phyloP scores from a whole-genome alignment of 2,797 vertebrate species.

The Danio jaintianensis region DNA sequence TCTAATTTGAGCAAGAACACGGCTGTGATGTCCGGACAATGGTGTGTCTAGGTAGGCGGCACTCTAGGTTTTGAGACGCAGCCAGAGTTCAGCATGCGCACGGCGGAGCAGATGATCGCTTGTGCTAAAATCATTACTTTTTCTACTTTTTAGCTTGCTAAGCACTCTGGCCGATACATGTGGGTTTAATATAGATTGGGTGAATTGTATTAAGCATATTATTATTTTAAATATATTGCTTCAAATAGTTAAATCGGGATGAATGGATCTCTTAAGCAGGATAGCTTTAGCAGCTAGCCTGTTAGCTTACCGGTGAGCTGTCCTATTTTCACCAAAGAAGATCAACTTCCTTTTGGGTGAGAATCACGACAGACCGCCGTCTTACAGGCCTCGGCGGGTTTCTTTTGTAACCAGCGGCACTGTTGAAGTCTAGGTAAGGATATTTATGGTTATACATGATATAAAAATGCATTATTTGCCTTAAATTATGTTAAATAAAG shows the following conservation, averaged over 20 bases:
- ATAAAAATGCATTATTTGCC: not conserved
- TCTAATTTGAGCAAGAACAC: not conserved
- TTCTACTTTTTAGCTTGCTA: not conserved
- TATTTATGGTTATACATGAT: not conserved
- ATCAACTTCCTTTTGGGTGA: not conserved
- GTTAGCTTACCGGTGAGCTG: conserved; percentile 9
- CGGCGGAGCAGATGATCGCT: not conserved
- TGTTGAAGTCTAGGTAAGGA: conserved; percentile 34
- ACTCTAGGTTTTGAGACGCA: conserved; percentile 21
- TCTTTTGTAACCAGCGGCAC: not conserved
- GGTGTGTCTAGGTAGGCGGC: conserved; percentile 29
- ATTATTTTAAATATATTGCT: not conserved
- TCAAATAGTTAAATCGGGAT: not conserved
- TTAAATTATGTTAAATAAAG: not conserved
- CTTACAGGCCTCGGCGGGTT: not conserved
- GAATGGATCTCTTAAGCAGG: conserved; percentile 8
- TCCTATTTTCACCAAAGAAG: not conserved
- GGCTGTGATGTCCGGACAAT: conserved; percentile 1
- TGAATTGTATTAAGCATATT: not conserved
- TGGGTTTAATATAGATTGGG: conserved; percentile 1
- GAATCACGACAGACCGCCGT: conserved; percentile 12
- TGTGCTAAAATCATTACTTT: conserved; percentile 1
- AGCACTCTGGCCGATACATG: not conserved
- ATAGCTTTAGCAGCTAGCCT: conserved; percentile 21
- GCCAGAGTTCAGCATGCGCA: not conserved